phyloP scores from a whole-genome alignment of 2,888 invertebrate species.

The Sminthurinus aureus region DNA sequence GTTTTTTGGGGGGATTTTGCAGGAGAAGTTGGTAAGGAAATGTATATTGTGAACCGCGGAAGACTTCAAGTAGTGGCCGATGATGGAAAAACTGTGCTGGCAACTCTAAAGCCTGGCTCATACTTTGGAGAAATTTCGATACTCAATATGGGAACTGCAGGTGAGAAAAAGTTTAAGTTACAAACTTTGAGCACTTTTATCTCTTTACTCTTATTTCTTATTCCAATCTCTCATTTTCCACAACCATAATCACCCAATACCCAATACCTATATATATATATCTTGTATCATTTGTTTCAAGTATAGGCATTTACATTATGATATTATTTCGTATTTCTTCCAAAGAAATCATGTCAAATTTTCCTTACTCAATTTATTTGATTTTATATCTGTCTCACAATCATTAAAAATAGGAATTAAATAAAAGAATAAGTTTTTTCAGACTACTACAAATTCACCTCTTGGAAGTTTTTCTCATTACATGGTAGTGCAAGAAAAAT shows the following conservation, averaged over 20 bases:
- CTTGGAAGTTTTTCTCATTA: not conserved
- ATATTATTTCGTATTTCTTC: too few relatives aligned
- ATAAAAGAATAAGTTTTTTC: too few relatives aligned
- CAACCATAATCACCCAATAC: too few relatives aligned
- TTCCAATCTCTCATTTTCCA: not conserved
- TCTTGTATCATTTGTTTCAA: too few relatives aligned
- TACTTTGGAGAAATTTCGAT: conserved; percentile 99
- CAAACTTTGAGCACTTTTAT: not conserved
- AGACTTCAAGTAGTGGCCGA: conserved; percentile 93
- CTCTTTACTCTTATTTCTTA: conserved; percentile 4
- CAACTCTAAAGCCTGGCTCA: conserved; percentile 96
- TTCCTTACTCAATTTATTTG: too few relatives aligned
- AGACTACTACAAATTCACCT: too few relatives aligned
- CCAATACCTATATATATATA: too few relatives aligned
- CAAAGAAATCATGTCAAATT: too few relatives aligned
- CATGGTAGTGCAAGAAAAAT: conserved; percentile 1
- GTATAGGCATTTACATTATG: too few relatives aligned
- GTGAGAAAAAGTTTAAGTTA: conserved; percentile 65
- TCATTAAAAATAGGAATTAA: too few relatives aligned
- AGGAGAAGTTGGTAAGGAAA: conserved; percentile 99
- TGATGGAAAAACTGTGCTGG: conserved; percentile 94
- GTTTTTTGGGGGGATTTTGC: conserved; percentile 61
- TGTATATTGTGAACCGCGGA: conserved; percentile 99
- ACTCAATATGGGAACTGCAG: conserved; percentile 99
- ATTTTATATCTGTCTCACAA: too few relatives aligned